These are phyloP conservation scores for Lasioglossum pauxillum DNA, from an alignment of 2,888 invertebrate genomes.

Conservation along the genomic window DNA sequence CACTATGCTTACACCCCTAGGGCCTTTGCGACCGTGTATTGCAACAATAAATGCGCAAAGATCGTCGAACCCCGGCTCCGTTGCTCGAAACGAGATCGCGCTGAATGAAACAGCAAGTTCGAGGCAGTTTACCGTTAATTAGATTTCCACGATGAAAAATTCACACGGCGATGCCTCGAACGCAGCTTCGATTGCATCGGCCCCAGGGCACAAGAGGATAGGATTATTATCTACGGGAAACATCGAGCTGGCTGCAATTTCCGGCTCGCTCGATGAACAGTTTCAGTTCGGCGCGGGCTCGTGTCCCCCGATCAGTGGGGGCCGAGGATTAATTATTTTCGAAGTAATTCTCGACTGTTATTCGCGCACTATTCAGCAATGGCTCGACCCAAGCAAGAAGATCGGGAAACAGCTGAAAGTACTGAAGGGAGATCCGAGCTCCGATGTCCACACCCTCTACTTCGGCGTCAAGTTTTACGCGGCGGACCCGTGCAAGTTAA, in stretches of 20 bases:
- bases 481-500: conserved; percentile 97
- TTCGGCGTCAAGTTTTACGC: conserved; percentile 99
- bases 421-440: conserved; percentile 85
- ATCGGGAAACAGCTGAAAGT: conserved; percentile 94
- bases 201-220: conserved; percentile 48
- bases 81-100: background rate
- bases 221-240: conserved; percentile 78
- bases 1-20: no score
- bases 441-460: conserved; percentile 93
- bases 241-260: conserved; percentile 76
- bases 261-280: conserved; percentile 73
- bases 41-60: background rate
- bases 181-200: conserved; percentile 48
- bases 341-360: conserved; percentile 33
- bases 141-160: conserved; percentile 63
- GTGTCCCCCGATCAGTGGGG: conserved; percentile 5
- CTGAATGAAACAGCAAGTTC: conserved; percentile 19
- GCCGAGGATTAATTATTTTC: conserved; percentile 47
- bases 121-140: conserved; percentile 62
- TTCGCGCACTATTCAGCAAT: conserved; percentile 88
- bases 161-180: conserved; percentile 41
- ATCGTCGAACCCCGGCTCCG: background rate
- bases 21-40: no score
- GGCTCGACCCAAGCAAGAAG: conserved; percentile 96
- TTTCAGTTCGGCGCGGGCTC: conserved; percentile 17